phyloP scores from a whole-genome alignment of 2,797 vertebrate genomes.

The Falco berigora region DNA sequence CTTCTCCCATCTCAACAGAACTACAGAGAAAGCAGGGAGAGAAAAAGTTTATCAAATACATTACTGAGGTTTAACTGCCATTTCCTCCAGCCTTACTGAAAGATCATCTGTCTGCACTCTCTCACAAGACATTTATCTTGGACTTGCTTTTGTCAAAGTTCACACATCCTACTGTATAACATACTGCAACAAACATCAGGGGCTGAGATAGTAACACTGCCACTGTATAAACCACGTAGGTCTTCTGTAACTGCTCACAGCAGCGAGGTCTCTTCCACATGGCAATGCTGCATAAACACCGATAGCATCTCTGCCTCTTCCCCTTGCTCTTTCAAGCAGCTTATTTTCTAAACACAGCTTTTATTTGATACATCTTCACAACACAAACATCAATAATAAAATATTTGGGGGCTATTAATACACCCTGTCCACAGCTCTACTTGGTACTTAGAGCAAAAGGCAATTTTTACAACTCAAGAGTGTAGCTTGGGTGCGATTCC shows the following conservation, averaged over 20 bases:
- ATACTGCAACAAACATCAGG: rapidly evolving
- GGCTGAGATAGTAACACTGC: not conserved
- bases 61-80: not conserved
- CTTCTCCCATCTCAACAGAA: not conserved
- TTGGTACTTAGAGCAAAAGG: not conserved
- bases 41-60: not conserved
- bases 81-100: not conserved
- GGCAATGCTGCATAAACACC: not conserved
- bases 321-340: not conserved
- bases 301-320: not conserved
- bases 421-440: not conserved
- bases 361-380: not conserved
- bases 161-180: not conserved
- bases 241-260: not conserved
- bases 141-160: not conserved
- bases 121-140: not conserved
- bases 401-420: not conserved
- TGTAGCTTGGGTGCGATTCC: rapidly evolving
- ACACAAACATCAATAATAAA: not conserved
- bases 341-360: not conserved
- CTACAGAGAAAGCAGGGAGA: not conserved
- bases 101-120: not conserved
- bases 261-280: not conserved
- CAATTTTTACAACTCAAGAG: not conserved
- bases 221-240: not conserved